Conservation (phyloP, 2,888 invertebrate species). For the Linnaemya tessellans region DNA sequence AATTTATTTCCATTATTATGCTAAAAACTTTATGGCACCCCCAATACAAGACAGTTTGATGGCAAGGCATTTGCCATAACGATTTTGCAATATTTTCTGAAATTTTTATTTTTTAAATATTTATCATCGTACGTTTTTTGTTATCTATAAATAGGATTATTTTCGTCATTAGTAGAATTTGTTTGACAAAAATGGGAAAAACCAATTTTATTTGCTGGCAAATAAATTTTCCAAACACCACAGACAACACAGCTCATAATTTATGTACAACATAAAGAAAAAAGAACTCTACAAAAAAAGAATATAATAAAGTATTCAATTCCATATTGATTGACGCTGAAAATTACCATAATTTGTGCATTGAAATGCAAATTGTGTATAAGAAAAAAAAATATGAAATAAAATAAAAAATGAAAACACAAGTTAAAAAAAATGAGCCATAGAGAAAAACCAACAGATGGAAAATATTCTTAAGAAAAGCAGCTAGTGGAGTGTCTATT, state of each 20-base stretch:
- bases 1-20: conserved; percentile 11
- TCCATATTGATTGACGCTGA: conserved; percentile 70
- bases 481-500: conserved; percentile 35
- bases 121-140: not conserved
- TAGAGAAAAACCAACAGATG: conserved; percentile 62
- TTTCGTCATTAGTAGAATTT: conserved; percentile 64
- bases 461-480: conserved; percentile 67
- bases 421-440: not conserved
- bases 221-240: conserved; percentile 57
- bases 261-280: conserved; percentile 48
- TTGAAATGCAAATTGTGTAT: conserved; percentile 64
- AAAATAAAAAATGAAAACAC: conserved; percentile 38
- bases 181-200: conserved; percentile 60
- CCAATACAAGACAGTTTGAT: not conserved
- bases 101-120: conserved; percentile 28
- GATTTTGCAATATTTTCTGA: conserved; percentile 10
- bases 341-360: conserved; percentile 71
- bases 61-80: conserved; percentile 23
- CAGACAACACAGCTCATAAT: conserved; percentile 60
- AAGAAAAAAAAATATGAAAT: conserved; percentile 50
- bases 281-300: not conserved
- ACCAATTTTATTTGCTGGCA: conserved; percentile 52
- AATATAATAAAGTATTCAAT: conserved; percentile 62
- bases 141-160: conserved; percentile 33
- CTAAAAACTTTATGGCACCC: not conserved